Base-by-base conservation (phyloP, 1,140 invertebrate genomes). In the Drosophila sulfurigaster region DNA sequence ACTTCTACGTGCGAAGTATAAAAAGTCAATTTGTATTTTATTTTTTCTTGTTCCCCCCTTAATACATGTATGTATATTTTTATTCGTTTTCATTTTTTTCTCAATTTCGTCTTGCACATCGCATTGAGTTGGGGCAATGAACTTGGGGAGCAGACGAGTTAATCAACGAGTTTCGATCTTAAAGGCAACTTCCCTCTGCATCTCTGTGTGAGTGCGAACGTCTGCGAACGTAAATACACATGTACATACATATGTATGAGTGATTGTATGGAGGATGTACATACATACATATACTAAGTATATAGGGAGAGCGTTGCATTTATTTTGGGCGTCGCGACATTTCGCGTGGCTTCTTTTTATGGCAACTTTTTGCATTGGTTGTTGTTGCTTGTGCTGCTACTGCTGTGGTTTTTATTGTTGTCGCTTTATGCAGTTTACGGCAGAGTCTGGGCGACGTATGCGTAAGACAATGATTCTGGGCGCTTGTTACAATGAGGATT, bases 401-500 rank as follows among this genome's bases (percentile, higher is more conserved):
- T 67, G 57, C 13, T 59, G 54, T 11, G 54, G 72, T n/a, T 75
- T 72, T 68, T 76, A 60, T 79, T 78, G 70, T 74, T 72, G 75
- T 67, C 48, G 69, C 38, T 87, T 43, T 59, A 71, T 75, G 82
- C 83, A 89, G 66, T 83, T 74, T 78, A 49, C 63, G 77, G 65
- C 66, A 75, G 80, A 80, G 85, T 89, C 83, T 75, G 83, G 67
- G 32, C 60, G 70, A 89, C 81, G 81, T 88, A 75, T 88, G 85
- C 83, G 83, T 89, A 88, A 89, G 83, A 80, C 85, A 78, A 83
- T 89, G 83, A 88, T 92, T 92, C 91, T 92, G 91, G 69, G 85
- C 85, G 70, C 91, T 92, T 92, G 91, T 87, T 92, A 89, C 87
- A 89, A 91, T 89, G 87, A 92, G 91, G 91, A 92, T 91, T 92